Conservation (phyloP, 1,140 invertebrate species). For the Melitaea cinxia region DNA sequence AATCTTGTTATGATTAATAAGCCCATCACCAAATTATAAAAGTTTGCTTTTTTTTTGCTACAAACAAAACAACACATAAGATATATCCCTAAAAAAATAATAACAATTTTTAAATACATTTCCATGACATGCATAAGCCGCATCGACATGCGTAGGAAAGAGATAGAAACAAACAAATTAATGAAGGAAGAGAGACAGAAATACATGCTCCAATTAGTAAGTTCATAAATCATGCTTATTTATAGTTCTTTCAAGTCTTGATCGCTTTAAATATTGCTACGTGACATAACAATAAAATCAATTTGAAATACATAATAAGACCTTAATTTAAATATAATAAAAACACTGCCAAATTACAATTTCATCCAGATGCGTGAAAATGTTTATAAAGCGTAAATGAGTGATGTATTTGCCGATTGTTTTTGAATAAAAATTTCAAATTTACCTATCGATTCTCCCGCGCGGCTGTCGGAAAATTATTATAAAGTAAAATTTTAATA, state of each 20-base stretch:
- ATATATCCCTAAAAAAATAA: not conserved
- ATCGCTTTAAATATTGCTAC: conserved; percentile 64
- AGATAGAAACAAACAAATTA: conserved; percentile 4
- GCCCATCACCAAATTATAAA: too few relatives aligned
- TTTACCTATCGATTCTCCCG: conserved; percentile 62
- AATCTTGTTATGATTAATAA: too few relatives aligned
- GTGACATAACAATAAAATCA: conserved; percentile 38
- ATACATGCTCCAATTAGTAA: conserved; percentile 30
- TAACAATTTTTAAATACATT: not conserved
- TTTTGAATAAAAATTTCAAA: conserved; percentile 32
- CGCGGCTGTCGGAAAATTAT: conserved; percentile 49
- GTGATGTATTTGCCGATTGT: not conserved
- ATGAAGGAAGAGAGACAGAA: conserved; percentile 29
- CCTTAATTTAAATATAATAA: conserved; percentile 30
- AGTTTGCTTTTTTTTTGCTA: not conserved
- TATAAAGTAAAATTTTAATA: conserved; percentile 27
- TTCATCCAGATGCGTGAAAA: conserved; percentile 2
- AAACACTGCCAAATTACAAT: conserved; percentile 50
- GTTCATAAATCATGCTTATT: conserved; percentile 26
- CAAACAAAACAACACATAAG: not conserved
- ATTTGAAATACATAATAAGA: conserved; percentile 37
- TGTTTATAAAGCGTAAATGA: not conserved
- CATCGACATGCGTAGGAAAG: conserved; percentile 15
- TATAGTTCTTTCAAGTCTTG: conserved; percentile 48
- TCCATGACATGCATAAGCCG: not conserved